Conservation (phyloP, 2,113 vertebrate species). For the Maccullochella peelii region DNA sequence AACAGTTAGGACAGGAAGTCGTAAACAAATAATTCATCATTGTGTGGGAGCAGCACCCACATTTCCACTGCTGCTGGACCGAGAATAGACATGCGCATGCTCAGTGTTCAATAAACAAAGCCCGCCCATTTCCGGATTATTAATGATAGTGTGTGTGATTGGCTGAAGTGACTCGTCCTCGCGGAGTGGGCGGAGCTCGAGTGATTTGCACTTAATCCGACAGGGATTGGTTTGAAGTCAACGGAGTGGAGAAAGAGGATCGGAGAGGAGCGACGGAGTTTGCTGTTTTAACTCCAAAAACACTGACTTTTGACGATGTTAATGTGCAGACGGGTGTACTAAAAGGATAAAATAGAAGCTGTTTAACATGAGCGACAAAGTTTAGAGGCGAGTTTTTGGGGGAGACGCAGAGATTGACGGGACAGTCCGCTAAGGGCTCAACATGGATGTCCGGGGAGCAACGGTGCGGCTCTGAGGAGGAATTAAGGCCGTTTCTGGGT, state of each 20-base stretch:
- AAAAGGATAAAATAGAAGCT: rapidly evolving
- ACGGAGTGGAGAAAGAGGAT: constrained; percentile 20
- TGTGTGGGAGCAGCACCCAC: constrained; percentile 26
- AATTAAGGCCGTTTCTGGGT: constrained; percentile 65
- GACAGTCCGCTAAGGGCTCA: constrained; percentile 31
- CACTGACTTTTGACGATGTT: background rate
- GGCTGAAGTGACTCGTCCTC: constrained; percentile 34
- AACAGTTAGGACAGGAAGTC: constrained; percentile 44
- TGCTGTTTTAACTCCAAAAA: background rate
- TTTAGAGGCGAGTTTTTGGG: constrained; percentile 37
- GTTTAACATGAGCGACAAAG: constrained; percentile 28
- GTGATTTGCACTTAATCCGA: constrained; percentile 63
- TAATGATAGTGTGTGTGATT: constrained; percentile 51
- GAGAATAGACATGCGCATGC: constrained; percentile 61
- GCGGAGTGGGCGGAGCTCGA: constrained; percentile 43
- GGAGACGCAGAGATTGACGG: constrained; percentile 39
- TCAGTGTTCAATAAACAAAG: background rate
- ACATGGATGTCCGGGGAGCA: constrained; percentile 77
- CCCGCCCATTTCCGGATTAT: constrained; percentile 35
- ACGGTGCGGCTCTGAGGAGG: constrained; percentile 63
- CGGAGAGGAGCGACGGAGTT: constrained; percentile 2
- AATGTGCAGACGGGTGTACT: background rate
- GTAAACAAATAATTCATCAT: background rate
- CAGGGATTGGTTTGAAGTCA: constrained; percentile 43
- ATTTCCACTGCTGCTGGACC: background rate